Evolutionary conservation across 2,888 invertebrate genomes (phyloP).

Genomic region (Morpho achilles): DNA sequence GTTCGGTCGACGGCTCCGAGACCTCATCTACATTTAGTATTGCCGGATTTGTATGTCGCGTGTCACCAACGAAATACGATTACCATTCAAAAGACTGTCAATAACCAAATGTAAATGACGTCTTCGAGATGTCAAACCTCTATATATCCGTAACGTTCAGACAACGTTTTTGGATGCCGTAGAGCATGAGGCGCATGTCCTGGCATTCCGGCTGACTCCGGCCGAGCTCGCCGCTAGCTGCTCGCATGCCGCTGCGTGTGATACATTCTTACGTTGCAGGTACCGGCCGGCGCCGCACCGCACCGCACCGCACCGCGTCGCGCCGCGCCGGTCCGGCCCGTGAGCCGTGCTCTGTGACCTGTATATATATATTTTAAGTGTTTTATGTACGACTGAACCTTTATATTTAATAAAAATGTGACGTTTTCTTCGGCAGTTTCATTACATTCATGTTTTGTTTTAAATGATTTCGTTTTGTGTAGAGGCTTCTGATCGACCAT

Average conservation of each 20-base stretch:
- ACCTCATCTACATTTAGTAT: too few relatives aligned
- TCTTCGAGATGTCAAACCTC: too few relatives aligned
- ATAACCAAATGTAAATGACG: too few relatives aligned
- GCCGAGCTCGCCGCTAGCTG: too few relatives aligned
- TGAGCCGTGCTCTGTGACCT: slow-evolving; percentile 16
- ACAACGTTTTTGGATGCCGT: background rate
- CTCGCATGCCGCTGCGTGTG: background rate
- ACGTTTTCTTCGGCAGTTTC: slow-evolving; percentile 40
- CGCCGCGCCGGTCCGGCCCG: background rate
- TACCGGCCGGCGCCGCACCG: slow-evolving; percentile 27
- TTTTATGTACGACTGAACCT: slow-evolving; percentile 47
- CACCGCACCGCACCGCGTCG: slow-evolving; percentile 5
- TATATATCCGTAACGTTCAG: too few relatives aligned
- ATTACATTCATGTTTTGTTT: slow-evolving; percentile 11
- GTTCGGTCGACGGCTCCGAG: too few relatives aligned
- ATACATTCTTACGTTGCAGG: slow-evolving; percentile 28
- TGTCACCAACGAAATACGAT: too few relatives aligned
- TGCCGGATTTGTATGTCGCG: too few relatives aligned
- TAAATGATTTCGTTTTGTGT: too few relatives aligned
- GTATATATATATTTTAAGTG: slow-evolving; percentile 42
- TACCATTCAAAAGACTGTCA: too few relatives aligned
- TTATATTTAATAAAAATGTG: slow-evolving; percentile 49
- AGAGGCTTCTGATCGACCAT: too few relatives aligned
- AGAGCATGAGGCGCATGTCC: slow-evolving; percentile 24
- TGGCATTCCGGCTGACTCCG: background rate